Evolutionary conservation across 2,888 invertebrate species (phyloP), one percentile per base, ranked within the genome.

Genomic region (Helleia helle): DNA sequence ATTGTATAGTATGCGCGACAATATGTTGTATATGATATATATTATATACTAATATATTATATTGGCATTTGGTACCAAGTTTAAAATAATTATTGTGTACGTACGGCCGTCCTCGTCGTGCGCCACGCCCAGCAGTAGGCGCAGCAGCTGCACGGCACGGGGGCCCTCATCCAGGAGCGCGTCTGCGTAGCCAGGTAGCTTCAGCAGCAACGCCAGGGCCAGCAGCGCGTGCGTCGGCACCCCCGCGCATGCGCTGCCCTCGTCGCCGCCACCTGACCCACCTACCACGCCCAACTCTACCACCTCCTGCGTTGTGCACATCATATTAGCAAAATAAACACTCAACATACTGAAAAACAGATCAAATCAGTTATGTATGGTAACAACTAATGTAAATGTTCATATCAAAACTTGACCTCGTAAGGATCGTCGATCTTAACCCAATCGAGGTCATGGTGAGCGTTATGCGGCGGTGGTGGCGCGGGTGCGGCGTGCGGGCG

Each of bases 181-280:
- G 66, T 94, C 95, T 0, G 96, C 96, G 68, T 96, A 97, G 1
- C 95, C 93, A 0, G 96, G 95, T 55, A 97, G 80, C 53, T 95
- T 88, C 13, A 97, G 86, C 67, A 97, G 94, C 44, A 97, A 79
- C 1, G 95, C 95, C 64, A 97, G 94, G 8, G 96, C 96, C 1
- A 95, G 92, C 49, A 97, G 87, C 31, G 96, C 95, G 79, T 97
- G 97, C 40, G 95, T 92, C 4, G 97, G 96, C 41, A 93, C 91
- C 14, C 72, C 74, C 38, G 89, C 87, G 7, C 71, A 64, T n/a
- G n/a, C 71, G 18, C 60, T 63, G 24, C 55, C 55, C 60, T 67
- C 75, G 13, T 74, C 81, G 0, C 57, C 59, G 24, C 47, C 88
- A 14, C 50, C 88, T 87, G n/a, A 70, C 51, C 36, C 41, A 44